Percentiles rank a stretch among this genome's conserved stretches.
Conservation (phyloP, 2,888 invertebrate genomes). For the Lasioglossum lativentre region DNA sequence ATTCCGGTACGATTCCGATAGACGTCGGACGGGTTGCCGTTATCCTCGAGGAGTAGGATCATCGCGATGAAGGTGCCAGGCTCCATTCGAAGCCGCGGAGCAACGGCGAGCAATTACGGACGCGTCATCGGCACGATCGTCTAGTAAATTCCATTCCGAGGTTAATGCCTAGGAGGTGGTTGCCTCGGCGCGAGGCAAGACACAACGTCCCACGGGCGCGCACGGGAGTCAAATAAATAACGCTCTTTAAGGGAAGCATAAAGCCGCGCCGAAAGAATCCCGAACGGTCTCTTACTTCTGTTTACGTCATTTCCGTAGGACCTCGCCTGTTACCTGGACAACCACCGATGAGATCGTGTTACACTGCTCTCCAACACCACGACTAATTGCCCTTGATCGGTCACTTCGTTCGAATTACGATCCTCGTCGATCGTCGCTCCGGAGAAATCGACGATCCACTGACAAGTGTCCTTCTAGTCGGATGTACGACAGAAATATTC, state of each 20-base stretch:
- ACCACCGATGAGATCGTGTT: constrained; percentile 39
- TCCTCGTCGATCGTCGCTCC: not conserved
- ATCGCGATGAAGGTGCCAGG: not conserved
- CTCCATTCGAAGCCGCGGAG: not conserved
- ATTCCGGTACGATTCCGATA: not conserved
- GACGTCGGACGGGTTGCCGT: not conserved
- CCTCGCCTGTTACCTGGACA: not conserved
- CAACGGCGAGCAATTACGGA: constrained; percentile 6
- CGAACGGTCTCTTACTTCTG: constrained; percentile 47
- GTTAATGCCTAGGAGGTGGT: not conserved
- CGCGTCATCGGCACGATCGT: constrained; percentile 25
- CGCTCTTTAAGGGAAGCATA: constrained; percentile 41
- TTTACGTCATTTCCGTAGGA: constrained; percentile 53
- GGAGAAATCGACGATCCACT: not conserved
- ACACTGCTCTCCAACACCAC: constrained; percentile 47
- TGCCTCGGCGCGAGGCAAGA: not conserved
- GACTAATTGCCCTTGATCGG: constrained; percentile 49
- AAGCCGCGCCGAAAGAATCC: constrained; percentile 52
- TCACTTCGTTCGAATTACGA: constrained; percentile 22
- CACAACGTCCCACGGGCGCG: not conserved
- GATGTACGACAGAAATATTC: not conserved
- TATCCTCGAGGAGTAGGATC: not conserved
- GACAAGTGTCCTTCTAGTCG: not conserved
- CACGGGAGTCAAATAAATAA: constrained; percentile 30
- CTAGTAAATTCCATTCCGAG: constrained; percentile 32